A percentile compares a stretch with the other conserved stretches of the same genome.
These are phyloP conservation scores for Bombus vancouverensis DNA, from an alignment of 1,140 invertebrate genomes.

Conservation along the genomic window DNA sequence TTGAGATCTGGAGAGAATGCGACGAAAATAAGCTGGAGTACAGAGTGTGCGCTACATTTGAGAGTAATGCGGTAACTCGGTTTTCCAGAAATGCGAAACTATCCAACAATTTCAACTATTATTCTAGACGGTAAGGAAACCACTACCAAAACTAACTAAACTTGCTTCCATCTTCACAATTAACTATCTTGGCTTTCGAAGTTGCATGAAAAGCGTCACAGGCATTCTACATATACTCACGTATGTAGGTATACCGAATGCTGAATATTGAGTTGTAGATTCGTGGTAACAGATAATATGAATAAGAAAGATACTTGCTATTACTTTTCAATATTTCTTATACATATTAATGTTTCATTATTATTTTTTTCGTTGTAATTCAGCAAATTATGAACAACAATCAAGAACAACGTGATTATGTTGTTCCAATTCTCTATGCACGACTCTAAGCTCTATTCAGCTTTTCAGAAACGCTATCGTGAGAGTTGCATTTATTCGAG, in stretches of 20 bases:
- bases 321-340: not conserved
- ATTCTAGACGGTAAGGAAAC: not conserved
- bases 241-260: not conserved
- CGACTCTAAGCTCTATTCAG: not conserved
- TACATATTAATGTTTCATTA: not conserved
- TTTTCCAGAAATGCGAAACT: not conserved
- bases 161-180: slow-evolving; percentile 15
- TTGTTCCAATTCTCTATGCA: not conserved
- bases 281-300: too few species aligned
- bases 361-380: too few species aligned
- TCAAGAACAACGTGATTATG: too few species aligned
- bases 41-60: not conserved
- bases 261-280: not conserved
- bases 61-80: not conserved
- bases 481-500: not conserved
- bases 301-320: not conserved
- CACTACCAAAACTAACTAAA: not conserved
- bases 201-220: not conserved
- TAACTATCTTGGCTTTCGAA: not conserved
- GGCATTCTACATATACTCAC: not conserved
- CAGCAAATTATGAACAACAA: not conserved
- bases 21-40: not conserved
- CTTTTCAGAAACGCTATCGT: not conserved
- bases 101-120: slow-evolving; percentile 3
- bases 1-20: not conserved